Evolutionary conservation across 2,113 vertebrate genomes (phyloP).

Genomic region (Pampusana beccarii): DNA sequence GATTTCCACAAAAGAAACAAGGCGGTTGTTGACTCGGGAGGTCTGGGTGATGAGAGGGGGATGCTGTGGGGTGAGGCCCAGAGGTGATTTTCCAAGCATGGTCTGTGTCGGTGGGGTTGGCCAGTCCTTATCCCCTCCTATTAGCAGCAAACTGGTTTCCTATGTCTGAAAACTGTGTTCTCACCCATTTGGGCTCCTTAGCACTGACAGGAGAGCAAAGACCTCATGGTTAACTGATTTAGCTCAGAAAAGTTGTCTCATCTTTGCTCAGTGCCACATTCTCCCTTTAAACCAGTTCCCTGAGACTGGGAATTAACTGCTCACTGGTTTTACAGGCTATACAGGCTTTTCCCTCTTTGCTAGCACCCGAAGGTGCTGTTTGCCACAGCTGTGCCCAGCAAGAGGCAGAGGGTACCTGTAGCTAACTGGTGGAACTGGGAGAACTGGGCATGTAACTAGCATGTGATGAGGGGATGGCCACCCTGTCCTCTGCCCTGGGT

Average conservation of each 20-base stretch:
- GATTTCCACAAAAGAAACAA: background rate
- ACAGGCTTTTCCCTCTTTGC: background rate
- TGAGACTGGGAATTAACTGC: background rate
- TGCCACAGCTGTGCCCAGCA: background rate
- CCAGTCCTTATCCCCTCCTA: background rate
- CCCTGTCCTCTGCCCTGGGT: background rate
- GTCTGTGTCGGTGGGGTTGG: background rate
- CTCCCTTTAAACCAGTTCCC: background rate
- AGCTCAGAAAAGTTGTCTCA: background rate
- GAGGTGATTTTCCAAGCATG: no score
- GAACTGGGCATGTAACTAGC: background rate
- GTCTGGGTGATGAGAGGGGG: no score
- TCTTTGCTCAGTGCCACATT: background rate
- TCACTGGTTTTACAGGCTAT: background rate
- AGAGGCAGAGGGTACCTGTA: background rate
- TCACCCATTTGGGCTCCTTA: background rate
- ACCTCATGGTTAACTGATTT: background rate
- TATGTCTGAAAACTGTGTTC: background rate
- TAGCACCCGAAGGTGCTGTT: background rate
- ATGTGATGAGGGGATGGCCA: fast-evolving
- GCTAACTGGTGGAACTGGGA: background rate
- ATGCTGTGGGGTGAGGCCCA: background rate
- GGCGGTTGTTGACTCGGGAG: background rate
- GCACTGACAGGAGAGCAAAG: background rate
- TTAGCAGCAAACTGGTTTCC: background rate